Evolutionary conservation across 1,140 invertebrate species (phyloP), one percentile per base, ranked within the genome.

Genomic region (Tetramorium simillimum): DNA sequence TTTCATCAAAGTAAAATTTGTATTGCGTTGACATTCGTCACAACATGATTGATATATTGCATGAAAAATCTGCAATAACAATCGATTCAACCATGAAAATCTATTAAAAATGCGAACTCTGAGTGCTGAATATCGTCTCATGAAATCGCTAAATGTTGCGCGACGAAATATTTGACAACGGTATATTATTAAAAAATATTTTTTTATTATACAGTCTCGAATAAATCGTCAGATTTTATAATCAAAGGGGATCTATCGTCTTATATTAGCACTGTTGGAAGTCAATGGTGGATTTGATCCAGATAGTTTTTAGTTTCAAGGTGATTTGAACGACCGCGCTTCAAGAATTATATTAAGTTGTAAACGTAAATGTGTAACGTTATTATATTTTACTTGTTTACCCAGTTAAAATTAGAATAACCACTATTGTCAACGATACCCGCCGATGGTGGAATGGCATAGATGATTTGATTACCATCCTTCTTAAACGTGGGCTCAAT

Each of bases 401-500:
- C n/a, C n/a, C n/a, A n/a, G n/a, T n/a, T n/a, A n/a, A n/a, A n/a
- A n/a, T n/a, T n/a, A n/a, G n/a, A n/a, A n/a, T n/a, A n/a, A n/a
- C n/a, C n/a, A n/a, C 72, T 77, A 60, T 88, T 92, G 7, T 94
- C 93, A n/a, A 95, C 94, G 62, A 95, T 95, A 24, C 60, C 92
- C 28, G 89, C 51, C 3, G 94, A 95, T 18, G 96, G 93, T 7
- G 96, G 96, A 76, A 97, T 91, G 33, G 95, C 92, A 89, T 95
- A 97, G 9, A 96, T 77, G 65, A 97, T 96, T 84, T 95, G 95
- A 56, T 95, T 94, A 9, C 95, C 95, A 63, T 96, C 96, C 91
- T 96, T 97, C 94, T 95, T 96, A 90, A 98, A 98, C 1, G 95
- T 96, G 0, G 97, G 95, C 33, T 94, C 93, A 28, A 95, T 93